Base-by-base conservation (phyloP, 2,888 invertebrate species). In the Drosophila leonis region DNA sequence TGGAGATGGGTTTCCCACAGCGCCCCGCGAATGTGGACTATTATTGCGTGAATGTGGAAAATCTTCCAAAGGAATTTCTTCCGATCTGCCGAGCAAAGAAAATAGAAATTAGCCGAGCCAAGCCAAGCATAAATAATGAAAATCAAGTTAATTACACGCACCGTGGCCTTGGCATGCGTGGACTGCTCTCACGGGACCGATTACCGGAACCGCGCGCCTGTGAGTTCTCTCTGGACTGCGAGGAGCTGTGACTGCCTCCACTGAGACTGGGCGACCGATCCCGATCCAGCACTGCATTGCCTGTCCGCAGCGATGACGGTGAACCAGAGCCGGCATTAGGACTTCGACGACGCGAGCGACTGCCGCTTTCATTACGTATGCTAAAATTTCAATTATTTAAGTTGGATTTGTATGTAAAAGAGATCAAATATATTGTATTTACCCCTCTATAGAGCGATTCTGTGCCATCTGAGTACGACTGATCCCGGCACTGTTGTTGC, bases 21-120 rank as follows among this genome's bases (percentile, higher is more conserved):
- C 65, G 29, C 82, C 72, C 9, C 91, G 88, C 0, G 92, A 88
- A 57, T 91, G 94, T 9, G 94, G 93, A 72, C 94, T 92, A 29
- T 94, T 93, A 52, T 93, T 94, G 0, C 94, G 93, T 5, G 94
- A 94, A 71, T 94, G 94, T 74, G 95, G 95, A 87, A 97, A 96
- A 75, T 97, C 95, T 88, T 97, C 97, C 46, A 97, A 92, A 0
- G 97, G 97, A 51, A 97, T 97, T 83, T 97, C 97, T 89, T 97
- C 96, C 29, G 96, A 96, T 27, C 93, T 93, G 49, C 7, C 76
- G 63, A 52, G 13, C 2, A 52, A 52, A 46, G 7, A 33, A 52
- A 15, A 35, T 15, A 15, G 1, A 29, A 29, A 9, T 51, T 64
- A 65, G 18, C 10, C 1, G 37, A 8, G 6, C 10, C 1, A 52